Percentiles rank a stretch among this genome's conserved stretches.
Evolutionary conservation across 2,888 invertebrate genomes (phyloP).

Genomic region (Drosophila macrospina): DNA sequence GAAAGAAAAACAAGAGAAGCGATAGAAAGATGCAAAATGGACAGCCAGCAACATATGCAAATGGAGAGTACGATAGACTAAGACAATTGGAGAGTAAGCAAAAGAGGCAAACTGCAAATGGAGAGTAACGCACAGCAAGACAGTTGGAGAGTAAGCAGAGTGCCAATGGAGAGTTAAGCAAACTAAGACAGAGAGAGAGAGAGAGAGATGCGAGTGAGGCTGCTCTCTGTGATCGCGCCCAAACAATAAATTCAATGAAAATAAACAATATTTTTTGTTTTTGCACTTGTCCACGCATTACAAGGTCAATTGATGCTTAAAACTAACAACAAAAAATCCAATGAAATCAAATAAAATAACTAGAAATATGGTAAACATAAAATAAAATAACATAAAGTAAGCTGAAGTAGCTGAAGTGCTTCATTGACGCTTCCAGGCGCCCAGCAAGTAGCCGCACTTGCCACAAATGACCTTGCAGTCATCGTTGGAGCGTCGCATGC

Average conservation of each 20-base stretch:
- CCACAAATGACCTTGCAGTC: slow-evolving; percentile 79
- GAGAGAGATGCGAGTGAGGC: neutral
- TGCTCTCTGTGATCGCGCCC: slow-evolving; percentile 2
- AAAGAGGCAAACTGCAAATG: no score
- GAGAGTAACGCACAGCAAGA: no score
- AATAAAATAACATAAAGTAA: neutral
- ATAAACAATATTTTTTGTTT: slow-evolving; percentile 30
- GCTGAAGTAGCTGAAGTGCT: neutral
- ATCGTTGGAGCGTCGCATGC: slow-evolving; percentile 61
- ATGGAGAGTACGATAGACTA: no score
- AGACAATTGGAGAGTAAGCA: no score
- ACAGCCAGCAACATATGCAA: no score
- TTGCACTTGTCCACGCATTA: slow-evolving; percentile 5
- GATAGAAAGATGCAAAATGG: no score
- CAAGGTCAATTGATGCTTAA: slow-evolving; percentile 54
- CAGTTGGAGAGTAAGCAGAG: no score
- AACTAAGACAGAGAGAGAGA: slow-evolving; percentile 1
- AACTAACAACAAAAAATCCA: slow-evolving; percentile 24
- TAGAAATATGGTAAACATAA: slow-evolving; percentile 18
- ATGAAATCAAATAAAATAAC: slow-evolving; percentile 16
- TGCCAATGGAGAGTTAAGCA: neutral
- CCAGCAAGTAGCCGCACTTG: slow-evolving; percentile 77
- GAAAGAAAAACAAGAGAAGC: no score
- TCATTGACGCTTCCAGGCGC: slow-evolving; percentile 74
- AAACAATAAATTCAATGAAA: slow-evolving; percentile 32